phyloP scores from a whole-genome alignment of 2,888 invertebrate genomes.

The Leptopterna dolabrata region DNA sequence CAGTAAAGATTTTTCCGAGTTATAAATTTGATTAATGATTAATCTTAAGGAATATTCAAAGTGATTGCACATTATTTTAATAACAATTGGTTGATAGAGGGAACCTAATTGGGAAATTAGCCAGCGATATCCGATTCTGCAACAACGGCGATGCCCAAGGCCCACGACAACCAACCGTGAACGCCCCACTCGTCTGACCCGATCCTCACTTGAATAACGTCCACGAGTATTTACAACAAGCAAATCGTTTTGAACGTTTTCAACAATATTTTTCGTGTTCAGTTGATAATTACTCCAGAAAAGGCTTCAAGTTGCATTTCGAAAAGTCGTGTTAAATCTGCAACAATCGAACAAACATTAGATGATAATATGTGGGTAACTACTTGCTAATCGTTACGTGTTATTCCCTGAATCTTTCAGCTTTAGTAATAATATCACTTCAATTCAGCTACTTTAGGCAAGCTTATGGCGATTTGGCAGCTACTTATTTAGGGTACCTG shows the following conservation, averaged over 20 bases:
- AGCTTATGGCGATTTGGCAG: too few species aligned
- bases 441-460: too few species aligned
- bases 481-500: too few species aligned
- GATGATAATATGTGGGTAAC: too few species aligned
- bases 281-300: not conserved
- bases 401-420: too few species aligned
- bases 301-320: too few species aligned
- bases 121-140: not conserved
- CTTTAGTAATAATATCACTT: too few species aligned
- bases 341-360: too few species aligned
- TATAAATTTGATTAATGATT: too few species aligned
- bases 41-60: not conserved
- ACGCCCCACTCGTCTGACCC: not conserved
- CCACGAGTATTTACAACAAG: not conserved
- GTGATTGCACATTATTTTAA: not conserved
- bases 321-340: too few species aligned
- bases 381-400: too few species aligned
- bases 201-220: not conserved
- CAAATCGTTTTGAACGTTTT: not conserved
- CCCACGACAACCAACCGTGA: not conserved
- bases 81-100: not conserved
- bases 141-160: slow-evolving; percentile 3
- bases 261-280: not conserved
- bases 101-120: not conserved
- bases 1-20: too few species aligned